Evolutionary conservation across 37 sponge, comb jelly and placozoan genomes (phyloP), one percentile per base, ranked within the genome.

Genomic region (Beroe ovata): DNA sequence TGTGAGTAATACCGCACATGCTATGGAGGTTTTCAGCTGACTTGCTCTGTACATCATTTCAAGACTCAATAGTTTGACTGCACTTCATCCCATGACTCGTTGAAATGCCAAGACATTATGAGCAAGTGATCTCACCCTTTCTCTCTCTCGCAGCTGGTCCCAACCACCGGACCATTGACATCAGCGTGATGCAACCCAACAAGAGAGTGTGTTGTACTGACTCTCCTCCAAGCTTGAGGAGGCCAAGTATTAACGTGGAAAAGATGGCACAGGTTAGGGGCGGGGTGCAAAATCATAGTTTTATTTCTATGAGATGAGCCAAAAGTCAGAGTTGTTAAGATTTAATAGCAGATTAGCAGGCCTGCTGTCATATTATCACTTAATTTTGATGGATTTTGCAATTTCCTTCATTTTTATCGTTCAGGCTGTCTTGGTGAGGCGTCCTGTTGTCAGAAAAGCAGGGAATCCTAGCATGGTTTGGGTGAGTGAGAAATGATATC

Each of bases 1-100:
- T 66, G 69, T 66, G 36, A 66, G 69, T 34, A 66, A 58, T 58
- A 58, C n/a, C n/a, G n/a, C n/a, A n/a, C n/a, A n/a, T n/a, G n/a
- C n/a, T n/a, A n/a, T n/a, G n/a, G n/a, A n/a, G n/a, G n/a, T n/a
- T n/a, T n/a, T n/a, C n/a, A n/a, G n/a, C n/a, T n/a, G n/a, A n/a
- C n/a, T n/a, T n/a, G n/a, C n/a, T n/a, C n/a, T n/a, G n/a, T n/a
- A n/a, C n/a, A n/a, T n/a, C n/a, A n/a, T n/a, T n/a, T n/a, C n/a
- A n/a, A n/a, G n/a, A n/a, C n/a, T n/a, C n/a, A n/a, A n/a, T n/a
- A n/a, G n/a, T n/a, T n/a, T n/a, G n/a, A n/a, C n/a, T n/a, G n/a
- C n/a, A n/a, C n/a, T n/a, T n/a, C n/a, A n/a, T n/a, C n/a, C n/a
- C n/a, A n/a, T n/a, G n/a, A n/a, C n/a, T n/a, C n/a, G n/a, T n/a